Percentiles rank a stretch among this genome's conserved stretches.
These are phyloP conservation scores for Macrophya alboannulata DNA, from an alignment of 2,888 invertebrate species.

Conservation along the genomic window DNA sequence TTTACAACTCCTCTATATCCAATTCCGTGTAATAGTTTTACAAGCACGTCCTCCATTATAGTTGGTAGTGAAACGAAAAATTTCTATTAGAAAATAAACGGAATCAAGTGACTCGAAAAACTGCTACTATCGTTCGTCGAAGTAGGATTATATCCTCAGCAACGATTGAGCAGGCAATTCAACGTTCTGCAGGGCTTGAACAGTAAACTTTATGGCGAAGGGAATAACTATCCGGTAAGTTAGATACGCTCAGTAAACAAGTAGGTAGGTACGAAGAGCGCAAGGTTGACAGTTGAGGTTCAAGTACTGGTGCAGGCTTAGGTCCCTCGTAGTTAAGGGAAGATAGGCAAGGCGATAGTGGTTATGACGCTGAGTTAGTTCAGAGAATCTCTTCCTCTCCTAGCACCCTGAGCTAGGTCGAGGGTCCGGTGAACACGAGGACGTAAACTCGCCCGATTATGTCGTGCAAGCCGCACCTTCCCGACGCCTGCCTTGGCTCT, in stretches of 20 bases:
- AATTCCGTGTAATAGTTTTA: neutral
- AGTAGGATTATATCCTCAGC: neutral
- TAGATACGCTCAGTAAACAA: constrained; percentile 31
- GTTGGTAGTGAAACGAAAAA: neutral
- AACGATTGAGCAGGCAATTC: constrained; percentile 1
- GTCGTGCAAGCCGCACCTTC: neutral
- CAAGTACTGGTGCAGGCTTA: constrained; percentile 45
- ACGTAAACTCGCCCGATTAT: constrained; percentile 44
- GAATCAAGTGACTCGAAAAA: neutral
- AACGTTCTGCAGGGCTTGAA: neutral
- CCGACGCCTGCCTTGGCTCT: neutral
- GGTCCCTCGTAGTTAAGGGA: constrained; percentile 31
- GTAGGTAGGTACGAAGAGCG: neutral
- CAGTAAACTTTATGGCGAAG: constrained; percentile 8
- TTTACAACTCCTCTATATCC: neutral
- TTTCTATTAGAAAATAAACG: neutral
- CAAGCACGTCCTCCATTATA: neutral
- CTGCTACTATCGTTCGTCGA: neutral
- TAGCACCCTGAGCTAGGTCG: constrained; percentile 36
- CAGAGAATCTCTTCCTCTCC: constrained; percentile 41
- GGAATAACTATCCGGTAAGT: constrained; percentile 15
- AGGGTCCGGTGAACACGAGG: constrained; percentile 39
- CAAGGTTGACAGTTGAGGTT: constrained; percentile 40
- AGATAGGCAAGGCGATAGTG: constrained; percentile 53
- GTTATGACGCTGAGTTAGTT: constrained; percentile 53